Evolutionary conservation across 1,140 invertebrate species (phyloP).

Genomic region (Maniola jurtina): DNA sequence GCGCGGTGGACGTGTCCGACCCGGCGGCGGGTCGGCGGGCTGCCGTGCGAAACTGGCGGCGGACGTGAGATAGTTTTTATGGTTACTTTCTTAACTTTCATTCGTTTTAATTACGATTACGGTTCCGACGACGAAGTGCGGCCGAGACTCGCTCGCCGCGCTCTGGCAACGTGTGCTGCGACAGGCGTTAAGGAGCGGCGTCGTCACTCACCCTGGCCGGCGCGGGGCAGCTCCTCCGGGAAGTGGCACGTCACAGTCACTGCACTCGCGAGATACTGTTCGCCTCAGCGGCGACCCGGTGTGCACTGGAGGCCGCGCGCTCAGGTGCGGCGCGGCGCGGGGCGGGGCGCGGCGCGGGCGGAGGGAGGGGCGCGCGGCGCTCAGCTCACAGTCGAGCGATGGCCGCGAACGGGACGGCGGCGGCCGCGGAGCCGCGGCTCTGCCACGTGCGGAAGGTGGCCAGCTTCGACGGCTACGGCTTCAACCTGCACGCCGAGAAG

Average conservation of each 20-base stretch:
- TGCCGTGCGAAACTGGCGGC: conserved; percentile 1
- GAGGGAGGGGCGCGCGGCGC: conserved; percentile 18
- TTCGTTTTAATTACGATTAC: neutral
- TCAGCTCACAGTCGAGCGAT: conserved; percentile 44
- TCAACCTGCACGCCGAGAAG: conserved; percentile 99
- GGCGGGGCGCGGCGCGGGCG: conserved; percentile 31
- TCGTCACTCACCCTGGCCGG: neutral
- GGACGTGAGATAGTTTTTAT: conserved; percentile 6
- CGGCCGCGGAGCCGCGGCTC: conserved; percentile 80
- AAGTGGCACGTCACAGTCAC: conserved; percentile 30
- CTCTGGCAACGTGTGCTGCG: no score
- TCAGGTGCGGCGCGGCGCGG: conserved; percentile 34
- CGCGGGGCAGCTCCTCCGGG: conserved; percentile 2
- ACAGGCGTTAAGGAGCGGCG: no score
- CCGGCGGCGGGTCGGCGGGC: conserved; percentile 4
- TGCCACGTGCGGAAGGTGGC: conserved; percentile 95
- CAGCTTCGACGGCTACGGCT: conserved; percentile 98
- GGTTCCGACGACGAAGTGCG: neutral
- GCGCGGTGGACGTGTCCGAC: conserved; percentile 28
- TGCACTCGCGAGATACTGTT: conserved; percentile 51
- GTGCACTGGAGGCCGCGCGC: conserved; percentile 47
- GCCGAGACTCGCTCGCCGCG: no score
- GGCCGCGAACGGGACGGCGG: conserved; percentile 80
- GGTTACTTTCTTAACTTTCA: conserved; percentile 1
- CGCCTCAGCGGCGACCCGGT: conserved; percentile 56